Conservation (phyloP, 1,140 invertebrate genomes). For the Eupeodes corollae region DNA sequence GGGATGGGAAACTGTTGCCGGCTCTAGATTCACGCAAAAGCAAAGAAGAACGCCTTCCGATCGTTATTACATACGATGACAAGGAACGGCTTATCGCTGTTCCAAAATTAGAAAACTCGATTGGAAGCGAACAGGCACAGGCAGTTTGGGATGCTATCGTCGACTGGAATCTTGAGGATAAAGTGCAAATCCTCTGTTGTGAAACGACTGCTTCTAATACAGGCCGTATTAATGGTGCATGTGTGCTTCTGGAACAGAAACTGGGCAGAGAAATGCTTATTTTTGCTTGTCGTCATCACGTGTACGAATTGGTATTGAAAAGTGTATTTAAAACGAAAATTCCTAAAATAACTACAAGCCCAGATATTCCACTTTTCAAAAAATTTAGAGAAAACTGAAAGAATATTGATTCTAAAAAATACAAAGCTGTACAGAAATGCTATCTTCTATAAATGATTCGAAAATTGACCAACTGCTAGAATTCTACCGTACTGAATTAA, state of each 20-base stretch:
- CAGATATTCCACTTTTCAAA: constrained; percentile 14
- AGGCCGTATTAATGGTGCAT: too few relatives aligned
- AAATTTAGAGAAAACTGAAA: constrained; percentile 19
- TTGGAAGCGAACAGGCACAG: too few relatives aligned
- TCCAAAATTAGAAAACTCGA: too few relatives aligned
- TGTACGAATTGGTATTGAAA: constrained; percentile 9
- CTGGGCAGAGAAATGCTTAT: constrained; percentile 10
- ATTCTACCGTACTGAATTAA: constrained; percentile 10
- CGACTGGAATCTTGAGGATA: too few relatives aligned
- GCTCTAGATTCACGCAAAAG: neutral
- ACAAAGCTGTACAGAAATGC: neutral
- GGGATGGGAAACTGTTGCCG: constrained; percentile 18
- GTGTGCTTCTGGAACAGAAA: constrained; percentile 4
- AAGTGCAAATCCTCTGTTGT: too few relatives aligned
- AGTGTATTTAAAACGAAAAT: neutral
- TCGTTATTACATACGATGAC: constrained; percentile 11
- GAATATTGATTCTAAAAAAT: constrained; percentile 11
- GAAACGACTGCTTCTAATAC: too few relatives aligned
- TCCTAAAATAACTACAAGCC: neutral
- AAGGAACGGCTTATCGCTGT: constrained; percentile 11
- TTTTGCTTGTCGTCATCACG: constrained; percentile 16
- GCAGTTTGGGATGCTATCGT: too few relatives aligned
- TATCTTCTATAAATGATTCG: neutral
- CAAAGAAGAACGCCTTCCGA: constrained; percentile 17
- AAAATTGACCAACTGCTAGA: constrained; percentile 6